Evolutionary conservation across 2,888 invertebrate species (phyloP).

Genomic region (Patella caerulea): DNA sequence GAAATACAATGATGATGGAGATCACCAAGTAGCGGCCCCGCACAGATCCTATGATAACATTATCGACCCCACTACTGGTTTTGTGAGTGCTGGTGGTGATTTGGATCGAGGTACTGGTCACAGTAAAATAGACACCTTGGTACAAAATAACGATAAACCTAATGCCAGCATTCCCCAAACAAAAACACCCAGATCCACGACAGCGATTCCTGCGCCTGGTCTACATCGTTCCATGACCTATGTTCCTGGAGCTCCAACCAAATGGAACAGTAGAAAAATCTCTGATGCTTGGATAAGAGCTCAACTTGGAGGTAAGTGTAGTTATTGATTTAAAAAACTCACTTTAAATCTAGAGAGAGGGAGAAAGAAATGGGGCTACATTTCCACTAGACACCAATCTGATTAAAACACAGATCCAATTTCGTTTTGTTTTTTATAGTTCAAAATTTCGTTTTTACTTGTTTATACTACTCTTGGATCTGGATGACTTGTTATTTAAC

Average conservation of each 20-base stretch:
- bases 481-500: too few species aligned
- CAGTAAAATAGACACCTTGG: constrained; percentile 57
- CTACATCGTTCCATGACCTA: constrained; percentile 57
- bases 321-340: neutral
- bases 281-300: constrained; percentile 63
- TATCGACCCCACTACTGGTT: constrained; percentile 69
- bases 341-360: neutral
- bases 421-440: too few species aligned
- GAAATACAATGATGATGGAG: constrained; percentile 65
- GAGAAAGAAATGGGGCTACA: too few species aligned
- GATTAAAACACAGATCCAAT: too few species aligned
- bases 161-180: constrained; percentile 55
- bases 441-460: too few species aligned
- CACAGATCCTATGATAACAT: constrained; percentile 65
- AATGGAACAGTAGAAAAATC: constrained; percentile 65
- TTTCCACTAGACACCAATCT: too few species aligned
- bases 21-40: constrained; percentile 60
- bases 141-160: constrained; percentile 61
- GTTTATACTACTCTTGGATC: too few species aligned
- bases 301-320: constrained; percentile 63
- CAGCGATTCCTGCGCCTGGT: constrained; percentile 58
- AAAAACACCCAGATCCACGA: constrained; percentile 49
- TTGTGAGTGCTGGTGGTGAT: constrained; percentile 68
- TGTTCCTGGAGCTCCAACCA: constrained; percentile 62
- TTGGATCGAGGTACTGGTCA: constrained; percentile 64